phyloP scores from a whole-genome alignment of 2,797 vertebrate genomes.

The Loris lydekkerianus region DNA sequence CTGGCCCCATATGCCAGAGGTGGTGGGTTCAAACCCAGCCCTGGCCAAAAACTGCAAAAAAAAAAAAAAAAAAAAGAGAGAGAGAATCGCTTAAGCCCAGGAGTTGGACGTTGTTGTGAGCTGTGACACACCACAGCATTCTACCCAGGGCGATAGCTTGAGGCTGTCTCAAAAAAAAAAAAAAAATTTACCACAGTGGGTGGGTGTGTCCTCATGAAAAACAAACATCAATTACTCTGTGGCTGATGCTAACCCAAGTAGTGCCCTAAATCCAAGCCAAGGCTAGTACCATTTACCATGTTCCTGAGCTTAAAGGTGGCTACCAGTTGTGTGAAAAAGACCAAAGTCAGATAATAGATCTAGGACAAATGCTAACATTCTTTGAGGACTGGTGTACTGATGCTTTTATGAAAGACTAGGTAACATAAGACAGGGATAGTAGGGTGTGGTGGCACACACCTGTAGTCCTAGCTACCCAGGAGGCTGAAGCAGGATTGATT shows the following conservation, averaged over 20 bases:
- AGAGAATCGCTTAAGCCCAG: too few species aligned
- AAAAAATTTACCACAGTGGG: not conserved
- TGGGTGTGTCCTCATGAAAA: not conserved
- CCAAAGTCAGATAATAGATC: not conserved
- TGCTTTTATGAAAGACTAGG: not conserved
- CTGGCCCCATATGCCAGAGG: too few species aligned
- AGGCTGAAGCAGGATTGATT: too few species aligned
- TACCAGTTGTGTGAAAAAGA: not conserved
- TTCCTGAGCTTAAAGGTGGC: constrained; percentile 34
- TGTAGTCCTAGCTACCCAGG: too few species aligned
- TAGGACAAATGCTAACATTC: not conserved
- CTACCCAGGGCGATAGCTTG: too few species aligned
- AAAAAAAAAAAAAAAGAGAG: too few species aligned
- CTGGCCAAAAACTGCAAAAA: too few species aligned
- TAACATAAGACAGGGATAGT: not conserved
- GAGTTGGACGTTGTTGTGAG: too few species aligned
- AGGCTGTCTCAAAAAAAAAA: too few species aligned
- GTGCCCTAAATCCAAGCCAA: not conserved
- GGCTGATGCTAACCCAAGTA: constrained; percentile 13
- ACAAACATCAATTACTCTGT: not conserved
- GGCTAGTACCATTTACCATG: not conserved
- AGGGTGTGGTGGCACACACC: too few species aligned
- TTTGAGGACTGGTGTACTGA: not conserved
- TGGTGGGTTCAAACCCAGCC: too few species aligned
- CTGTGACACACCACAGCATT: too few species aligned